These are phyloP conservation scores for Emydocephalus ijimae DNA, from an alignment of 2,113 vertebrate genomes.

Conservation along the genomic window DNA sequence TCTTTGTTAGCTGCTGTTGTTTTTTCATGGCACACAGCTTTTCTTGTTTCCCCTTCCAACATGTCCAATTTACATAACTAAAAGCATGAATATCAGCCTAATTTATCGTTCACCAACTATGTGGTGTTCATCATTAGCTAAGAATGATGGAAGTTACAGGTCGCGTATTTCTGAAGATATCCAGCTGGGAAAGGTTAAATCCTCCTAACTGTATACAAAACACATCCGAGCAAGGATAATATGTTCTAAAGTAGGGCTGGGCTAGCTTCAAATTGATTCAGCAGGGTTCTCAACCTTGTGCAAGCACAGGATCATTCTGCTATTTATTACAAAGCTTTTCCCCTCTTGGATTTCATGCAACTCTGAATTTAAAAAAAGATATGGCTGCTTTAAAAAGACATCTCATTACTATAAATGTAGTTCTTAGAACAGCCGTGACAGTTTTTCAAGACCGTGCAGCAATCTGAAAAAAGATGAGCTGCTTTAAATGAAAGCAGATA, in stretches of 20 bases:
- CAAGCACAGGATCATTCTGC: background rate
- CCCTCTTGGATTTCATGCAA: background rate
- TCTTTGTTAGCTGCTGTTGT: slow-evolving; percentile 24
- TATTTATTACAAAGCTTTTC: background rate
- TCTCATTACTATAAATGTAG: background rate
- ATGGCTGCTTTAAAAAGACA: background rate
- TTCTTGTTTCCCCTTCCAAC: slow-evolving; percentile 53
- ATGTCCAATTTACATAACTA: slow-evolving; percentile 60
- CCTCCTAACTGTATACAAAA: background rate
- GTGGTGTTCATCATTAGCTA: background rate
- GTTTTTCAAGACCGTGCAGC: background rate
- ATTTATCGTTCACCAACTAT: background rate
- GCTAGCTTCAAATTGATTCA: background rate
- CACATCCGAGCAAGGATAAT: background rate
- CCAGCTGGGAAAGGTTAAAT: background rate
- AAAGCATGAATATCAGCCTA: slow-evolving; percentile 4
- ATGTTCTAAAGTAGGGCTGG: background rate
- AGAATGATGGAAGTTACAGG: background rate
- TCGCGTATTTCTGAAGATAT: background rate
- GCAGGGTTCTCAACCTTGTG: background rate
- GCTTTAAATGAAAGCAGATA: background rate
- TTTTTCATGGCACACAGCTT: background rate
- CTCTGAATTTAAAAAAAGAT: background rate
- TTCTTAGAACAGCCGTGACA: background rate
- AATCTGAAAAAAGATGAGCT: background rate